phyloP scores from a whole-genome alignment of 1,140 invertebrate species.

The Druon quercuslanigerum region DNA sequence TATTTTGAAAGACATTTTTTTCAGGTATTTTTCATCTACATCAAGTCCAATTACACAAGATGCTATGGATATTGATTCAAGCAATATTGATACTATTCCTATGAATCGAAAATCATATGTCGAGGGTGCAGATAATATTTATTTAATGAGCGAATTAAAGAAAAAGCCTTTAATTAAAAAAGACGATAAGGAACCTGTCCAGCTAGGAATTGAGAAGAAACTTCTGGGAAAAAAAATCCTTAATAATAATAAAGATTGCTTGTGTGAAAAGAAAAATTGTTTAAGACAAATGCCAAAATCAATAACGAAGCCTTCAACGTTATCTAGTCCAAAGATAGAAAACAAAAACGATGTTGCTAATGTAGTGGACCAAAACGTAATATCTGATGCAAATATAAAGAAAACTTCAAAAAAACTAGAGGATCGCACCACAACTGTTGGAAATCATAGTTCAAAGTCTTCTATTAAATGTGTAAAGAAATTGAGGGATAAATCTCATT shows the following conservation, averaged over 20 bases:
- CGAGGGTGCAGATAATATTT: constrained; percentile 44
- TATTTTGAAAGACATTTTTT: neutral
- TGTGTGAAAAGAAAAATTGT: too few relatives aligned
- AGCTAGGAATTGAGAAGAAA: neutral
- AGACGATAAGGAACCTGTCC: neutral
- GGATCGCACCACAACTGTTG: constrained; percentile 53
- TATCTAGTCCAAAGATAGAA: too few relatives aligned
- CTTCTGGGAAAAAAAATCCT: neutral
- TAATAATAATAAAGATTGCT: too few relatives aligned
- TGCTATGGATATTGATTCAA: constrained; percentile 63
- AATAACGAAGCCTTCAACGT: too few relatives aligned
- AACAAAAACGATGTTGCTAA: neutral
- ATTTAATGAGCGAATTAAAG: constrained; percentile 57
- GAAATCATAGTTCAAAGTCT: constrained; percentile 61
- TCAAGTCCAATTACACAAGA: constrained; percentile 66
- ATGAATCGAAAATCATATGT: constrained; percentile 50
- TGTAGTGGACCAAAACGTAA: neutral
- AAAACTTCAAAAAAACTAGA: neutral
- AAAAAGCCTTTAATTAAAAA: constrained; percentile 60
- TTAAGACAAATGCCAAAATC: too few relatives aligned
- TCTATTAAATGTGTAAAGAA: constrained; percentile 57
- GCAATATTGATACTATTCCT: constrained; percentile 49
- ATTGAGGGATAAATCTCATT: constrained; percentile 61
- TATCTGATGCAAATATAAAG: neutral
- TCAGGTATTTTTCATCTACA: constrained; percentile 32